These are phyloP conservation scores for Drosophila formosana DNA, from an alignment of 2,888 invertebrate species.

Conservation along the genomic window DNA sequence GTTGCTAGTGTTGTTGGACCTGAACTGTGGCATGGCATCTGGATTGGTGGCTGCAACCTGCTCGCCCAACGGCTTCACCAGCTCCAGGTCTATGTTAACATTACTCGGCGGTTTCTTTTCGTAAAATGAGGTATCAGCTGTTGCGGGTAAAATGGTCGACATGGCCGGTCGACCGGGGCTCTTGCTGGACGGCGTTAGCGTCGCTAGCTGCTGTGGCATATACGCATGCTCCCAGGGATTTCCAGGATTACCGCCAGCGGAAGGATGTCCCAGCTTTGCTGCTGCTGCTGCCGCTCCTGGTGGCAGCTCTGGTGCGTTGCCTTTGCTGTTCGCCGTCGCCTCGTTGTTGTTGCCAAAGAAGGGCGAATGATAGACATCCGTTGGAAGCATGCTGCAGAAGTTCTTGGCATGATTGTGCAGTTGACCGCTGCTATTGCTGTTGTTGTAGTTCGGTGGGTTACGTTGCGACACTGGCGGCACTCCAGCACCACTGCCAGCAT, in stretches of 20 bases:
- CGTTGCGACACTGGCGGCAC: conserved; percentile 53
- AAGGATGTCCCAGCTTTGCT: conserved; percentile 26
- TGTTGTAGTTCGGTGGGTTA: conserved; percentile 78
- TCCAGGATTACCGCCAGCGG: conserved; percentile 18
- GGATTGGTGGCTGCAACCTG: conserved; percentile 9
- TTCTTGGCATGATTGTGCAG: conserved; percentile 57
- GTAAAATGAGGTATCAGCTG: conserved; percentile 78
- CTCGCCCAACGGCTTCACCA: conserved; percentile 53
- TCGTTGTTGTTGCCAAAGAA: conserved; percentile 45
- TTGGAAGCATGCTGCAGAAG: conserved; percentile 53
- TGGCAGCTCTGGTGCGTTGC: conserved; percentile 32
- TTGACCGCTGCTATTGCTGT: conserved; percentile 42
- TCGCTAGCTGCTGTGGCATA: conserved; percentile 41
- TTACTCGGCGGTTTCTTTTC: conserved; percentile 80
- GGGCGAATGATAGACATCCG: conserved; percentile 66
- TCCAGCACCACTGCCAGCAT: conserved; percentile 19
- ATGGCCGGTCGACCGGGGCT: conserved; percentile 59
- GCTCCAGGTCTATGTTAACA: conserved; percentile 67
- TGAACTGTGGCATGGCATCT: conserved; percentile 42
- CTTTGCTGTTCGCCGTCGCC: conserved; percentile 29
- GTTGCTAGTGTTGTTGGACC: conserved; percentile 35
- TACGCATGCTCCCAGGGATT: conserved; percentile 63
- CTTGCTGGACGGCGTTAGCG: conserved; percentile 73
- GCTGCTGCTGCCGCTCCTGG: conserved; percentile 13
- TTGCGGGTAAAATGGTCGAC: conserved; percentile 71